Evolutionary conservation across 2,113 vertebrate species (phyloP).

Genomic region (Pomatorhinus ruficollis): DNA sequence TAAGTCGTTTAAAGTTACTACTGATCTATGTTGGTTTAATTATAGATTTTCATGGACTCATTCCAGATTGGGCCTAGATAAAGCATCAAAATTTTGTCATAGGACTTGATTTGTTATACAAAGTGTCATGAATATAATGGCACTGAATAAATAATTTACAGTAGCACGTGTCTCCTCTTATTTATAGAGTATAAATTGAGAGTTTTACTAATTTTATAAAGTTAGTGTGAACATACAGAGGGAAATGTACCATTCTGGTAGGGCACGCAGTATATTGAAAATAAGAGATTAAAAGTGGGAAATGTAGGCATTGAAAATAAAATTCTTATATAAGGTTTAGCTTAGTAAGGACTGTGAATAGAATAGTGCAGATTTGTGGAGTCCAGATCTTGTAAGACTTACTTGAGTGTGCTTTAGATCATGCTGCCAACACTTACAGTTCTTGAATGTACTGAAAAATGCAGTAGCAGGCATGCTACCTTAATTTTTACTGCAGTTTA

Average conservation of each 20-base stretch:
- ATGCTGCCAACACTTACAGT: not conserved
- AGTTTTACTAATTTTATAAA: not conserved
- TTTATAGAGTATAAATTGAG: not conserved
- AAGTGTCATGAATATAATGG: constrained; percentile 13
- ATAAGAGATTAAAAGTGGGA: not conserved
- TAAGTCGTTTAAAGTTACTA: constrained; percentile 15
- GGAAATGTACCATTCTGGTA: not conserved
- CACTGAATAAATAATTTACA: constrained; percentile 38
- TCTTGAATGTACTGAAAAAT: not conserved
- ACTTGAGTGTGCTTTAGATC: not conserved
- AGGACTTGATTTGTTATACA: not conserved
- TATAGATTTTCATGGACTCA: constrained; percentile 36
- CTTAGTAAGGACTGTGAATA: not conserved
- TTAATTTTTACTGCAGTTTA: not conserved
- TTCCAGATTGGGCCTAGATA: constrained; percentile 21
- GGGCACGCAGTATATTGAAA: not conserved
- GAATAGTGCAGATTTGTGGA: not conserved
- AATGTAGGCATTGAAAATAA: not conserved
- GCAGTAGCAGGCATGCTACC: not conserved
- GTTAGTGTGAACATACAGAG: not conserved
- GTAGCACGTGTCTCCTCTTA: not conserved
- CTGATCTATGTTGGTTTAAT: constrained; percentile 37
- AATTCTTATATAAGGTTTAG: not conserved
- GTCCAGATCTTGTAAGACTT: not conserved
- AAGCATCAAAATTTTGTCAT: constrained; percentile 34